Base-by-base conservation (phyloP, 2,797 vertebrate species). In the Leucoraja ocellata region DNA sequence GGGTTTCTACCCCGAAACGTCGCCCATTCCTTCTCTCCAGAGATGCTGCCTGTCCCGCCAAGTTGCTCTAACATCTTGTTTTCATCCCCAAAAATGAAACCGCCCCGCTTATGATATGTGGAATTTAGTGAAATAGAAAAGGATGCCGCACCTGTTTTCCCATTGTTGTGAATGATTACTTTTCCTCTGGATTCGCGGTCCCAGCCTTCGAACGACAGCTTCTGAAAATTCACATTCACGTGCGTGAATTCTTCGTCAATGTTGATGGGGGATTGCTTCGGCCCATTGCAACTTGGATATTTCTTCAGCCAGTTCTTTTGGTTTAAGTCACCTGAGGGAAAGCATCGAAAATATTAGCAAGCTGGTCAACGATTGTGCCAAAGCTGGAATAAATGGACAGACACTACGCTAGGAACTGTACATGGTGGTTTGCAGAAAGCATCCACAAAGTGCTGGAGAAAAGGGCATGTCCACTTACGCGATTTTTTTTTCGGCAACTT, bases 241-340 rank as follows among this genome's bases (percentile, higher is more conserved):
- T 98, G 98, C 14, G 98, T 96, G 94, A 99, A 96, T 94, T 96
- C 97, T 96, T 99, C 98, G 94, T 99, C 97, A 77, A 99, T 98
- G 96, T 99, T 97, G 95, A 99, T 98, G 93, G 99, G 99, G 0
- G 98, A 99, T 93, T 99, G 99, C 94, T 97, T 98, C 95, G 97
- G 97, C 94, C 97, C 98, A 95, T 98, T 99, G 95, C 99, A 99
- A 93, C 96, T 97, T 65, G 98, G 98, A 93, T 98, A 99, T 96
- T 98, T 99, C 96, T 97, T 99, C 93, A 97, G 97, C 99, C 99
- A 99, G 95, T 97, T 98, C 94, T 98, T 97, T 96, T 98, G 98
- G 96, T 98, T 99, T 95, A 99, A 95, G 93, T 98, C 97, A 96
- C 98, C 99, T 99, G 95, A 58, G 93, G 92, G 73, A 90, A 68